phyloP scores from a whole-genome alignment of 2,888 invertebrate genomes.

The Lordiphosa andalusiaca region DNA sequence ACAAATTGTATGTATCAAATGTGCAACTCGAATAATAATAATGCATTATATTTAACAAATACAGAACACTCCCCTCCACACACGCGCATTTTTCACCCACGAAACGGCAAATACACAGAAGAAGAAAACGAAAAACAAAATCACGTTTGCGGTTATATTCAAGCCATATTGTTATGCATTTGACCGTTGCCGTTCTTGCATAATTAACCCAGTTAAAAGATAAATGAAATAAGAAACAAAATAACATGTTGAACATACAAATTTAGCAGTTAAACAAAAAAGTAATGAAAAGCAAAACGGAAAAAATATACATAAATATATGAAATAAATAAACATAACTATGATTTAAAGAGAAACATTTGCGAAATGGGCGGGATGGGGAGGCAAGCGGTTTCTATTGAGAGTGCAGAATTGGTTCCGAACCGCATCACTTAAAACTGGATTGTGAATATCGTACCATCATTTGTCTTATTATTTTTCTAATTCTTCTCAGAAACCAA shows the following conservation, averaged over 20 bases:
- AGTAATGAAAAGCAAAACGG: conserved; percentile 39
- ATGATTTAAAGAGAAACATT: conserved; percentile 41
- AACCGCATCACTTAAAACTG: no score
- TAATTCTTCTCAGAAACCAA: no score
- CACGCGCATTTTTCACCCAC: conserved; percentile 32
- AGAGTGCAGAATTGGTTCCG: no score
- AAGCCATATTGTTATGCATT: conserved; percentile 71
- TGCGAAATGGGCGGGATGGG: neutral
- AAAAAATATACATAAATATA: conserved; percentile 54
- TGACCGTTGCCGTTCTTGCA: conserved; percentile 55
- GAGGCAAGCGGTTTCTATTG: neutral
- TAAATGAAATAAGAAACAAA: conserved; percentile 56
- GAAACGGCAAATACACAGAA: conserved; percentile 31
- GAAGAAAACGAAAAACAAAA: conserved; percentile 20
- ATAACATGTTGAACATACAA: conserved; percentile 73
- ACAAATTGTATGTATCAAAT: conserved; percentile 41
- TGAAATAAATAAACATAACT: conserved; percentile 56
- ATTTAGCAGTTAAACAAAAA: conserved; percentile 62
- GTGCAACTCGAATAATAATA: conserved; percentile 32
- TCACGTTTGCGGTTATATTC: conserved; percentile 66
- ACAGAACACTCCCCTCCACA: conserved; percentile 18
- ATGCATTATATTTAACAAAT: conserved; percentile 38
- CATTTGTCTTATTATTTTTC: no score
- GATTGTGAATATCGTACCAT: no score
- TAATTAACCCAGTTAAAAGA: conserved; percentile 62